Evolutionary conservation across 64 coral and sea anemone species (phyloP), one percentile per base, ranked within the genome.

Genomic region (Actinia equina): DNA sequence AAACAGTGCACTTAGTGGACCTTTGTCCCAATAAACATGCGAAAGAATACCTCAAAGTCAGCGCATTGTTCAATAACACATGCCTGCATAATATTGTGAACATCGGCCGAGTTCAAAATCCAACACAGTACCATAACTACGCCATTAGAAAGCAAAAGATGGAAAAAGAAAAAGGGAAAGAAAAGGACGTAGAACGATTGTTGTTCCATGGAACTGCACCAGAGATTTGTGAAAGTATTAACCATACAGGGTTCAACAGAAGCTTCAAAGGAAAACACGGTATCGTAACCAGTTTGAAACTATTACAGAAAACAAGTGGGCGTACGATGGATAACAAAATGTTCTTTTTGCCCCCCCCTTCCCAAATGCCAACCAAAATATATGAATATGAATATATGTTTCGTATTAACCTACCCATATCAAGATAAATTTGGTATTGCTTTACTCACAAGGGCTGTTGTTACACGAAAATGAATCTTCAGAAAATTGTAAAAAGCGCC

Each of bases 21-120:
- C 95, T 97, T 20, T 82, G 88, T 88, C 88, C 80, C 53, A 18
- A 71, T 9, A 71, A 13, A 27, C 22, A 71, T 5, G 9, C 10
- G 4, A 2, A 30, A 1, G 67, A 71, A 71, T 71, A 71, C 67
- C n/a, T 71, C 27, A 71, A 1, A 9, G 67, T 71, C 67, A 71
- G 67, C 13, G 67, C 13, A 23, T 12, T 30, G 20, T 71, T 1
- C 14, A 18, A 7, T 2, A 9, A 65, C 64, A 60, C 85, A 6
- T 83, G 74, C 30, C 0, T 3, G 0, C 63, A 59, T 23, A 27
- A 25, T 5, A 93, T 93, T 0, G 22, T 27, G 2, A 92, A 82
- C 60, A 93, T 97, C 43, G 77, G 93, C 25, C 85, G 94, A 37
- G 82, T 97, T 4, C 94, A 97, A 59, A 97, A 93, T 61, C 95